Evolutionary conservation across 2,797 vertebrate species (phyloP).

Genomic region (Fundulus diaphanus): DNA sequence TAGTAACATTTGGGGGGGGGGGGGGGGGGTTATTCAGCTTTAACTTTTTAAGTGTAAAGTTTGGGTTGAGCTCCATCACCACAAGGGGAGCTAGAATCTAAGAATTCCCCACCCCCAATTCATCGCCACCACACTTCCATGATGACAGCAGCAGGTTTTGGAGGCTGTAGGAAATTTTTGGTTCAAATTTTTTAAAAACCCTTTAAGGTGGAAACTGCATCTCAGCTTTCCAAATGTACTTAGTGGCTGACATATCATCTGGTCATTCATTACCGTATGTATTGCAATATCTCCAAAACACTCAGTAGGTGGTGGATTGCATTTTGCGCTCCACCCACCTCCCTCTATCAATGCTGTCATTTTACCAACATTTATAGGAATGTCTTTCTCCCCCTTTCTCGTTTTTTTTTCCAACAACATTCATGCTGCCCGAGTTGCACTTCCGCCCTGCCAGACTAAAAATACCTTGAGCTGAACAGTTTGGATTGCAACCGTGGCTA

Average conservation of each 20-base stretch:
- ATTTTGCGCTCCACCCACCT: neutral
- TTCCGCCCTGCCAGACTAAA: slow-evolving; percentile 50
- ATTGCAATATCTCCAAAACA: slow-evolving; percentile 38
- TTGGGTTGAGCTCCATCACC: neutral
- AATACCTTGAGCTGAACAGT: slow-evolving; percentile 57
- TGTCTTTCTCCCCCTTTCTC: neutral
- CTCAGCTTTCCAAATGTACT: neutral
- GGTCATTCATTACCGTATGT: slow-evolving; percentile 8
- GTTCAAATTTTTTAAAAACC: neutral
- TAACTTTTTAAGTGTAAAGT: neutral
- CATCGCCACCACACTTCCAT: too few relatives aligned
- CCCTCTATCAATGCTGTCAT: slow-evolving; percentile 10
- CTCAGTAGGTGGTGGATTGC: slow-evolving; percentile 7
- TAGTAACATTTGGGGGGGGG: too few relatives aligned
- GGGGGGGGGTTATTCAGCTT: neutral
- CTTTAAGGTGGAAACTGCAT: neutral
- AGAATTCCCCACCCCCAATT: too few relatives aligned
- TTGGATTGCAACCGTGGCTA: slow-evolving; percentile 59
- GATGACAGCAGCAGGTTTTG: too few relatives aligned
- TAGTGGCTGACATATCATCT: slow-evolving; percentile 21
- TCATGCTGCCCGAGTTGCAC: slow-evolving; percentile 39
- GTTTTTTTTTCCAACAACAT: neutral
- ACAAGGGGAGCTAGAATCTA: neutral
- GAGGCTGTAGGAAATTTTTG: neutral
- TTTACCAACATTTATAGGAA: slow-evolving; percentile 18